These are phyloP conservation scores for Cryptocephalus primarius DNA, from an alignment of 2,888 invertebrate species.

Conservation along the genomic window DNA sequence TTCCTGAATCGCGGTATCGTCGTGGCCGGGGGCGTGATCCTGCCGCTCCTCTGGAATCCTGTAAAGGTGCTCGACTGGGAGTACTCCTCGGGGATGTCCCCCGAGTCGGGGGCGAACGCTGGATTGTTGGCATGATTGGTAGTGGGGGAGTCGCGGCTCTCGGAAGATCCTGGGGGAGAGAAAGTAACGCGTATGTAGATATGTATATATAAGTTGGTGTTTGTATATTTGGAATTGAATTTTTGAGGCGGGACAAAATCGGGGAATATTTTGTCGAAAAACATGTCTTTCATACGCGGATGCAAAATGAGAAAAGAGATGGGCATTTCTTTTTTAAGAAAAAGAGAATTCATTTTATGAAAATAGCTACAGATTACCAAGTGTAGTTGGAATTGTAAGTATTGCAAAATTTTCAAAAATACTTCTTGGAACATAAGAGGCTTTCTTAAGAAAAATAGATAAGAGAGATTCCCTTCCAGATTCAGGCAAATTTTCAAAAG, in stretches of 20 bases:
- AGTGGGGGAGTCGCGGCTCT: constrained; percentile 33
- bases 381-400: too few relatives aligned
- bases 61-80: constrained; percentile 44
- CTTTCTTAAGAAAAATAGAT: too few relatives aligned
- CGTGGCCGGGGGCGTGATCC: constrained; percentile 78
- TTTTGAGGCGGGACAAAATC: too few relatives aligned
- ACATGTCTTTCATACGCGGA: neutral
- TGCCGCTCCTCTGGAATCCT: constrained; percentile 63
- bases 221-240: neutral
- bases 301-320: too few relatives aligned
- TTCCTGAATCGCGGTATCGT: constrained; percentile 83
- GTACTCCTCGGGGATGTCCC: constrained; percentile 38
- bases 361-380: too few relatives aligned
- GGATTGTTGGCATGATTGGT: constrained; percentile 34
- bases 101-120: constrained; percentile 33
- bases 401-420: too few relatives aligned
- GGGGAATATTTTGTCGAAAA: too few relatives aligned
- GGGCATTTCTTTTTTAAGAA: too few relatives aligned
- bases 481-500: too few relatives aligned
- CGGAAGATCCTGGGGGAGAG: constrained; percentile 17
- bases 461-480: too few relatives aligned
- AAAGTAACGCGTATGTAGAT: constrained; percentile 1
- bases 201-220: constrained; percentile 1
- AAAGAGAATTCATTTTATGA: too few relatives aligned
- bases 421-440: too few relatives aligned